phyloP scores from a whole-genome alignment of 1,140 invertebrate genomes.

The Octopus sinensis region DNA sequence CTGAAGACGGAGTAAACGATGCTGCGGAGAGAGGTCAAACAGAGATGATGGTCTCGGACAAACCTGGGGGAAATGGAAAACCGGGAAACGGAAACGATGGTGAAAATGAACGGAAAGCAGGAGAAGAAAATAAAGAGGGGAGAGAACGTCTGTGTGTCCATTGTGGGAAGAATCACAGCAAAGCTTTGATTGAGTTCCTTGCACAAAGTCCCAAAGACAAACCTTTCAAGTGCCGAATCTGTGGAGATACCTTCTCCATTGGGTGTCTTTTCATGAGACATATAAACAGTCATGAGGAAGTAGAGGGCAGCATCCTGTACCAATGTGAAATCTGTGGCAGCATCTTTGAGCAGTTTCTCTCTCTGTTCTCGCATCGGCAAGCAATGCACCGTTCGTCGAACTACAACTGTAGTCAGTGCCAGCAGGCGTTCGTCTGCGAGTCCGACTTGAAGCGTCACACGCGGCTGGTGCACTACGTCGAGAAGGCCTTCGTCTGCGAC shows the following conservation, averaged over 20 bases:
- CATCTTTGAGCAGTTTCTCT: neutral
- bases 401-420: neutral
- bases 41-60: too few relatives aligned
- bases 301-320: neutral
- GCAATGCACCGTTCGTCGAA: neutral
- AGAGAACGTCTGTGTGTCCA: neutral
- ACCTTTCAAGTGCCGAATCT: neutral
- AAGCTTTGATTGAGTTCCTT: neutral
- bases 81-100: too few relatives aligned
- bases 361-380: neutral
- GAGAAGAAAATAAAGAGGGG: too few relatives aligned
- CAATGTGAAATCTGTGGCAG: neutral
- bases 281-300: neutral
- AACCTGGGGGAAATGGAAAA: too few relatives aligned
- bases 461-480: neutral
- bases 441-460: neutral
- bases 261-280: neutral
- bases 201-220: neutral
- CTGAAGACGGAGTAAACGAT: too few relatives aligned
- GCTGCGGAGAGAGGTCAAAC: too few relatives aligned
- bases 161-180: neutral
- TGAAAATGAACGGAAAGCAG: too few relatives aligned
- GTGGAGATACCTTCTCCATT: neutral
- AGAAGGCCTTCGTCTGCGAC: conserved; percentile 26
- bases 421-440: neutral